Percentiles rank a stretch among this genome's conserved stretches.
Conservation (phyloP, 2,888 invertebrate genomes). For the Geophilus truncorum region DNA sequence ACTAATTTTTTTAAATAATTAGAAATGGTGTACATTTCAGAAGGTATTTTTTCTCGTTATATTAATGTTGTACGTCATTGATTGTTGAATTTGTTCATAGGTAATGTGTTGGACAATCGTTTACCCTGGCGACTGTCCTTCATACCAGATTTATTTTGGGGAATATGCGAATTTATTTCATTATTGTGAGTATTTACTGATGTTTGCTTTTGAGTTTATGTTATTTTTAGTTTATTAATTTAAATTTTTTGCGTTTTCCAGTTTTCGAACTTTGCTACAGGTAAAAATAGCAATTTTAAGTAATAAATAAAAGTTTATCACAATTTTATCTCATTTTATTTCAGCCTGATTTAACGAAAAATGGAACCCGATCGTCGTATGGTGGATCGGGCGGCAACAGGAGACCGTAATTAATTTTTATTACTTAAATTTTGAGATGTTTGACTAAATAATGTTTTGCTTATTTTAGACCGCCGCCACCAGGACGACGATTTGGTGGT, state of each 20-base stretch:
- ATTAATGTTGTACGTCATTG: neutral
- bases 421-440: neutral
- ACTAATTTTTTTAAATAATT: no score
- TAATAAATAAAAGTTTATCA: neutral
- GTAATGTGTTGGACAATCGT: neutral
- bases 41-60: neutral
- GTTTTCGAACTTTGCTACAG: neutral
- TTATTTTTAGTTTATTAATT: neutral
- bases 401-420: neutral
- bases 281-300: neutral
- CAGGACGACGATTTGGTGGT: slow-evolving; percentile 17
- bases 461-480: neutral
- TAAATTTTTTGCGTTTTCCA: neutral
- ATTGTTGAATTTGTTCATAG: neutral
- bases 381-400: neutral
- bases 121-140: neutral
- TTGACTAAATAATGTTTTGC: neutral
- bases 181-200: slow-evolving; percentile 25
- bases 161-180: neutral
- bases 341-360: neutral
- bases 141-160: neutral
- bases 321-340: neutral
- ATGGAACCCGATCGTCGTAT: neutral
- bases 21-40: slow-evolving; percentile 7
- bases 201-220: no score